Evolutionary conservation across 64 coral and sea anemone species (phyloP).

Genomic region (Platygyra sinensis): DNA sequence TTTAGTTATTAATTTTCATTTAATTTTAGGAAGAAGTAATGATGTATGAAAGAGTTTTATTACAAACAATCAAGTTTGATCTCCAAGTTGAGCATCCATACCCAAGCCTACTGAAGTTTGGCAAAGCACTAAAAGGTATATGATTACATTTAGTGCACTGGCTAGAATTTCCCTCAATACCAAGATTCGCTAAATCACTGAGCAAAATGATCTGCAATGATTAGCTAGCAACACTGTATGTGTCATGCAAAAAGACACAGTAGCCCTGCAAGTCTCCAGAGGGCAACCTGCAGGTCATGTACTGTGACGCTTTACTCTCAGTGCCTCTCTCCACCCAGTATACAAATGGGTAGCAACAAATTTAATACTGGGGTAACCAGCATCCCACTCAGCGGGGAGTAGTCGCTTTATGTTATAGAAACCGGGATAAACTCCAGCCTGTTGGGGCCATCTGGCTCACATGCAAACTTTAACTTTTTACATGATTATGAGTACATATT

Average conservation of each 20-base stretch:
- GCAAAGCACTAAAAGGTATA: conserved; percentile 94
- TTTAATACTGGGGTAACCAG: background rate
- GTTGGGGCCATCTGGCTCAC: background rate
- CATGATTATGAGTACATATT: background rate
- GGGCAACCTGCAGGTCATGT: too few species aligned
- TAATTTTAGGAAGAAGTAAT: conserved; percentile 94
- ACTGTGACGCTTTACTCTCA: too few species aligned
- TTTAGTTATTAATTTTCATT: background rate
- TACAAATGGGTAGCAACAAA: background rate
- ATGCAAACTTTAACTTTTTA: background rate
- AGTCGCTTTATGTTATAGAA: background rate
- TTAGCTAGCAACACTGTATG: too few species aligned
- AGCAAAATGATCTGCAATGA: too few species aligned
- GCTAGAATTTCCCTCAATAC: background rate
- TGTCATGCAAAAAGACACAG: too few species aligned
- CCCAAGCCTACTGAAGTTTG: conserved; percentile 94
- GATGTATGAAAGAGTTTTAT: conserved; percentile 94
- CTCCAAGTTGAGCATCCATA: conserved; percentile 99
- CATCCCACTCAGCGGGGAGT: background rate
- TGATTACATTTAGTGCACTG: background rate
- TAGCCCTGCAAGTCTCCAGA: too few species aligned
- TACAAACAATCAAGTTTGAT: conserved; percentile 98
- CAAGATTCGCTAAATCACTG: too few species aligned
- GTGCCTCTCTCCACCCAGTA: too few species aligned
- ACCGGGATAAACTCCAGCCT: background rate